Evolutionary conservation across 2,888 invertebrate species (phyloP), one percentile per base, ranked within the genome.

Genomic region (Euzophera pinguis): DNA sequence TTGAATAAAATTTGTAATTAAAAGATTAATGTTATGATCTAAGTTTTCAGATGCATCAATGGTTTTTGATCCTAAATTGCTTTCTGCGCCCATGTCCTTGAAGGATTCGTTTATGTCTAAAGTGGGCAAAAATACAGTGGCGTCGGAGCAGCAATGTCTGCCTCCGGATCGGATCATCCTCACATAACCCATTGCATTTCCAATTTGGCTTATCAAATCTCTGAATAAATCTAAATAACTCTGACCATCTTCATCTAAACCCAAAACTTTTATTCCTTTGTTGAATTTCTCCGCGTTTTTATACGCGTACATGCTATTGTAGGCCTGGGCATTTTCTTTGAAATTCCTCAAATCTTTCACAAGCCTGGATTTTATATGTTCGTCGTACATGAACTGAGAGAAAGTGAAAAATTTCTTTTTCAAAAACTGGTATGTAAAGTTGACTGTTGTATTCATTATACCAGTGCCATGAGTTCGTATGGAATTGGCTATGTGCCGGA

Each of bases 311-410:
- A 93, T 94, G 63, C 94, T 93, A 63, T 93, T 92, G 58, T 92
- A 89, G 43, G 91, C 85, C 56, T 81, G 85, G 67, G 93, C 92
- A 65, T 92, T 93, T 69, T 98, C 98, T 57, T 94, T 92, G 71
- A 98, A 96, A 73, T 93, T 94, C 62, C 96, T 93, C 57, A 96
- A 91, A 78, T 98, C 98, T 82, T 98, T 97, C 61, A 97, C 92
- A 1, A 99, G 91, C 53, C 98, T 92, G 0, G 98, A 98, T 81
- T 99, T 98, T 48, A 99, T 98, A 71, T 98, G 98, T 81, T 99
- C 99, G 76, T 99, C 99, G 75, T 96, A 99, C 81, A 99, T 93
- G 78, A 99, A 99, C 81, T 99, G 98, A 0, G 99, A 99, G 78
- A 99, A 97, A 0, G 95, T 95, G 66, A 95, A 96, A 70, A 99